These are phyloP conservation scores for Pterostichus madidus DNA, from an alignment of 2,888 invertebrate species.

Conservation along the genomic window DNA sequence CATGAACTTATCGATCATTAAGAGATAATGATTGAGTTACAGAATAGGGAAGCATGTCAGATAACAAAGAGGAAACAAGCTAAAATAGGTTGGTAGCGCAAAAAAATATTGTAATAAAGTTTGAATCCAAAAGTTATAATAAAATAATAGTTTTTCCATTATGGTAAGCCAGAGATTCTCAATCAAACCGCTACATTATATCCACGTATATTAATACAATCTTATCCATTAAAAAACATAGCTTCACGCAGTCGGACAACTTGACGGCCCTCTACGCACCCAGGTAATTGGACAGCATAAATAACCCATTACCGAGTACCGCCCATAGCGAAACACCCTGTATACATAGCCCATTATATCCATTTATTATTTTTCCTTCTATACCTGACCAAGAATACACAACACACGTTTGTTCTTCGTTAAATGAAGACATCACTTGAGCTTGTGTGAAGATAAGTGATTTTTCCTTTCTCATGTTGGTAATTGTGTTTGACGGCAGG, in stretches of 20 bases:
- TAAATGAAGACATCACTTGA: conserved; percentile 32
- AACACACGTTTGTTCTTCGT: too few relatives aligned
- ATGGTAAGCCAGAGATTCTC: not conserved
- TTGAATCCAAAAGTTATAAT: too few relatives aligned
- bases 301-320: conserved; percentile 34
- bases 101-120: too few relatives aligned
- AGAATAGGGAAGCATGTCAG: too few relatives aligned
- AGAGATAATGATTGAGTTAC: too few relatives aligned
- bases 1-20: too few relatives aligned
- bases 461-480: conserved; percentile 36
- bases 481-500: conserved; percentile 34
- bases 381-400: not conserved
- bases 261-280: not conserved
- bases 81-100: too few relatives aligned
- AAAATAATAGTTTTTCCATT: too few relatives aligned
- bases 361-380: conserved; percentile 15
- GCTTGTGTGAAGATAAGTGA: conserved; percentile 42
- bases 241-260: conserved; percentile 15
- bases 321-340: conserved; percentile 53
- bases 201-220: conserved; percentile 3
- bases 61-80: too few relatives aligned
- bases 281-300: conserved; percentile 44
- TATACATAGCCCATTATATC: conserved; percentile 31
- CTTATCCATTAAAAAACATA: conserved; percentile 38
- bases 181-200: not conserved